These are phyloP conservation scores for Meteorus sp. DNA, from an alignment of 1,140 invertebrate genomes.

Conservation along the genomic window DNA sequence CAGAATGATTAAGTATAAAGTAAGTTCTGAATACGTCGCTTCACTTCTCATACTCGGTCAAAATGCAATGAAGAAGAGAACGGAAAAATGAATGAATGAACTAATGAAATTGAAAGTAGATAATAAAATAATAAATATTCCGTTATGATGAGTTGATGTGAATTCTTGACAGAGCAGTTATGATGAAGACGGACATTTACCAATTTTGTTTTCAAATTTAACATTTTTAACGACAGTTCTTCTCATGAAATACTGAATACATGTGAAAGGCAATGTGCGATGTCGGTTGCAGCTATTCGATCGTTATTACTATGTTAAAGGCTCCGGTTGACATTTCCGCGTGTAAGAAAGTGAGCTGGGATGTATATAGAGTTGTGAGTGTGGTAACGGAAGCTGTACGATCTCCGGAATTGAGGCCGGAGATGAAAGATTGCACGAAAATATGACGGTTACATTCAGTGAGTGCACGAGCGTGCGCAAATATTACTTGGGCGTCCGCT, in stretches of 20 bases:
- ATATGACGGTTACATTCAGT: background rate
- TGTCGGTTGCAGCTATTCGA: background rate
- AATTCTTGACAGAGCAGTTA: too few relatives aligned
- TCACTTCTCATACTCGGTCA: background rate
- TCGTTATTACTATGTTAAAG: background rate
- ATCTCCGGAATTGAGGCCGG: background rate
- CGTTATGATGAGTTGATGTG: too few relatives aligned
- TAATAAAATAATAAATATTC: too few relatives aligned
- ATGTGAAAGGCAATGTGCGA: background rate
- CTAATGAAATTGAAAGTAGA: too few relatives aligned
- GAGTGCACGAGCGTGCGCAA: background rate
- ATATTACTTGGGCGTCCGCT: too few relatives aligned
- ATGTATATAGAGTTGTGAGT: too few relatives aligned
- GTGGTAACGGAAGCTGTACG: too few relatives aligned
- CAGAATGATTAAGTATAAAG: background rate
- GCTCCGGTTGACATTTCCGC: conserved; percentile 1
- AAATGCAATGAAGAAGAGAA: too few relatives aligned
- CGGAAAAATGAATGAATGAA: too few relatives aligned
- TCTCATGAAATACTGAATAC: background rate
- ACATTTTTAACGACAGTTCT: background rate
- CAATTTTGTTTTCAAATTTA: background rate
- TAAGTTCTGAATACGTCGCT: background rate
- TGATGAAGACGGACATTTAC: too few relatives aligned
- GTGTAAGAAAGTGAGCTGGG: background rate
- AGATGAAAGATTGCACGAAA: conserved; percentile 5